Evolutionary conservation across 2,888 invertebrate genomes (phyloP).

Genomic region (Andrena flavipes): DNA sequence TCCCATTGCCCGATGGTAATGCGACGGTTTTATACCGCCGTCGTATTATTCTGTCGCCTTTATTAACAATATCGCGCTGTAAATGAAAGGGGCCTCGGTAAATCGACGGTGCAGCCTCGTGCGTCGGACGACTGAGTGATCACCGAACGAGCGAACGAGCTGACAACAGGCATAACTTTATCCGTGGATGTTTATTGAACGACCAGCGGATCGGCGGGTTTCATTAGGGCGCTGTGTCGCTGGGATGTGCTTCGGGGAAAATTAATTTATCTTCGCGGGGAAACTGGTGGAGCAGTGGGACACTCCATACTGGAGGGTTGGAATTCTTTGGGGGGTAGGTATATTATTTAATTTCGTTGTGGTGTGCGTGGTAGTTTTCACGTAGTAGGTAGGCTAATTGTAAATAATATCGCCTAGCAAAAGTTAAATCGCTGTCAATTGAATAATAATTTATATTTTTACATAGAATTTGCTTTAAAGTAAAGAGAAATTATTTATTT

Average conservation of each 20-base stretch:
- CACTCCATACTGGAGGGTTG: not conserved
- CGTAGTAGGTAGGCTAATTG: too few species aligned
- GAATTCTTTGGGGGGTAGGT: too few species aligned
- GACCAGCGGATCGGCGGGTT: not conserved
- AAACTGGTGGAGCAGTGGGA: not conserved
- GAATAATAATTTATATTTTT: too few species aligned
- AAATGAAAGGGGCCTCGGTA: constrained; percentile 19
- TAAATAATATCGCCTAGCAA: too few species aligned
- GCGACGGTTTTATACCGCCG: not conserved
- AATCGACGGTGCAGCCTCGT: not conserved
- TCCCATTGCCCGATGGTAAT: not conserved
- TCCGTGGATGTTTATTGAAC: constrained; percentile 19
- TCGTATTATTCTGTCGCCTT: constrained; percentile 29
- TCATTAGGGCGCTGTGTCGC: not conserved
- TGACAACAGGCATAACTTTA: constrained; percentile 29
- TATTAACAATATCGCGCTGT: constrained; percentile 39
- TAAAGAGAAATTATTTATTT: too few species aligned
- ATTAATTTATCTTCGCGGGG: not conserved
- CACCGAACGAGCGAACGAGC: constrained; percentile 2
- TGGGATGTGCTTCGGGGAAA: not conserved
- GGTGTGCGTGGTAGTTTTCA: too few species aligned
- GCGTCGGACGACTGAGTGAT: not conserved
- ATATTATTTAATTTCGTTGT: too few species aligned
- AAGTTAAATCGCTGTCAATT: too few species aligned
- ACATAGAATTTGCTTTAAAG: too few species aligned